Percentiles rank a stretch among this genome's conserved stretches.
phyloP scores from a whole-genome alignment of 2,888 invertebrate species.

The Sturmia bella region DNA sequence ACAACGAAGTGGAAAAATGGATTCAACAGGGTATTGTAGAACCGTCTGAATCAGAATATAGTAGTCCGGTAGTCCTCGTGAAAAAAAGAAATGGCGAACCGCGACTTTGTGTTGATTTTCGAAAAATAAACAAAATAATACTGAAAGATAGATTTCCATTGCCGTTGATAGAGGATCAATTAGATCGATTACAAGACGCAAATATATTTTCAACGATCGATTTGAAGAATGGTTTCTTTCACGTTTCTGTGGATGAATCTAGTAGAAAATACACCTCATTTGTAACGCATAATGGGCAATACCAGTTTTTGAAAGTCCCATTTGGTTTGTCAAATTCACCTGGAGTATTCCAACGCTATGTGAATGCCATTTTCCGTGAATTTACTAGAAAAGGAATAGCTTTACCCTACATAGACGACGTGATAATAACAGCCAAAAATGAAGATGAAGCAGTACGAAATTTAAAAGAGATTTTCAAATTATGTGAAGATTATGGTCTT shows the following conservation, averaged over 20 bases:
- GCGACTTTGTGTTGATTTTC: slow-evolving; percentile 71
- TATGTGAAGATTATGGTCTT: slow-evolving; percentile 42
- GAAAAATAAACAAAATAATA: slow-evolving; percentile 33
- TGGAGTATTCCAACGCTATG: neutral
- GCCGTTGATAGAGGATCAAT: slow-evolving; percentile 75
- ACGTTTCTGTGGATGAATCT: slow-evolving; percentile 18
- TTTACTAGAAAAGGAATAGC: slow-evolving; percentile 25
- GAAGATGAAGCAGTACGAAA: slow-evolving; percentile 38
- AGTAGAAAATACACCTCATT: slow-evolving; percentile 60
- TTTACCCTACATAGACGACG: slow-evolving; percentile 73
- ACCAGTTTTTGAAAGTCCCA: neutral
- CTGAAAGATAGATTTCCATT: slow-evolving; percentile 73
- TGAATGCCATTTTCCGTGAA: slow-evolving; percentile 66
- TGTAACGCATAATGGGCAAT: neutral
- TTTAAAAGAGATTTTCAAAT: slow-evolving; percentile 40
- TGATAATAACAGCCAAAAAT: slow-evolving; percentile 68
- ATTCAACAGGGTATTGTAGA: slow-evolving; percentile 53
- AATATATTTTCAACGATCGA: slow-evolving; percentile 74
- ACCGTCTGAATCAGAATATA: slow-evolving; percentile 67
- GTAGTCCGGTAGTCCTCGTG: slow-evolving; percentile 73
- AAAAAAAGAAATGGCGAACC: slow-evolving; percentile 71
- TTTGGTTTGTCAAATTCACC: slow-evolving; percentile 2
- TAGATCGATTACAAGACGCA: slow-evolving; percentile 74
- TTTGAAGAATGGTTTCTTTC: slow-evolving; percentile 70
- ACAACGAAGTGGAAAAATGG: slow-evolving; percentile 56